Base-by-base conservation (phyloP, 2,888 invertebrate genomes). In the Pseudoips prasinana region DNA sequence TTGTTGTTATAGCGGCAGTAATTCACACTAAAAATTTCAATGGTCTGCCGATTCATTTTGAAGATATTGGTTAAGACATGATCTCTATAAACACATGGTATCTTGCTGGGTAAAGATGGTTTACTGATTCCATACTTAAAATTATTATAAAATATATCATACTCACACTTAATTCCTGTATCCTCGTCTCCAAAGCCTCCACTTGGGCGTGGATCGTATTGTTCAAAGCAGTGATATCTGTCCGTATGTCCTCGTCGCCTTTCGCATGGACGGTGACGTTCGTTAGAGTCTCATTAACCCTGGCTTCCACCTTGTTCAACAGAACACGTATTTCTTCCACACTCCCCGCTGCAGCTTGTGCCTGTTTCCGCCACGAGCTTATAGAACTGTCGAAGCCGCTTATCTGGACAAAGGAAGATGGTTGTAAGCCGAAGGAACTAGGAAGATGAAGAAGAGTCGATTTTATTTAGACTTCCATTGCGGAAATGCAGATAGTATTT, bases 361-460 rank as follows among this genome's bases (percentile, higher is more conserved):
- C 86, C 59, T 87, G 88, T 42, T 84, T 81, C 19, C 75, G 77
- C 1, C 84, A 78, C 1, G 79, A 73, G 25, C 63, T 63, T 30
- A 88, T 58, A 6, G 81, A 68, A 25, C 82, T 73, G 42, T 88
- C 89, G 51, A 86, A 86, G 18, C 87, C 84, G 46, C 75, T 84
- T 49, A 92, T 90, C 83, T 91, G 89, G 35, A 49, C 44, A 10
- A 9, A 20, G 8, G 23, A 3, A 7, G n/a, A 11, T 7, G 0
- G 1, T n/a, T 22, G 17, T 33, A 3, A 19, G 2, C 6, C 6
- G 18, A 6, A 18, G 4, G 18, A 18, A 18, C 4, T 18, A 18
- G 6, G 6, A 18, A 18, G 6, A 18, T n/a, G n/a, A n/a, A n/a
- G n/a, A n/a, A n/a, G n/a, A n/a, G n/a, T n/a, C n/a, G n/a, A n/a